Evolutionary conservation across 2,113 vertebrate species (phyloP).

Genomic region (Mixornis gularis): DNA sequence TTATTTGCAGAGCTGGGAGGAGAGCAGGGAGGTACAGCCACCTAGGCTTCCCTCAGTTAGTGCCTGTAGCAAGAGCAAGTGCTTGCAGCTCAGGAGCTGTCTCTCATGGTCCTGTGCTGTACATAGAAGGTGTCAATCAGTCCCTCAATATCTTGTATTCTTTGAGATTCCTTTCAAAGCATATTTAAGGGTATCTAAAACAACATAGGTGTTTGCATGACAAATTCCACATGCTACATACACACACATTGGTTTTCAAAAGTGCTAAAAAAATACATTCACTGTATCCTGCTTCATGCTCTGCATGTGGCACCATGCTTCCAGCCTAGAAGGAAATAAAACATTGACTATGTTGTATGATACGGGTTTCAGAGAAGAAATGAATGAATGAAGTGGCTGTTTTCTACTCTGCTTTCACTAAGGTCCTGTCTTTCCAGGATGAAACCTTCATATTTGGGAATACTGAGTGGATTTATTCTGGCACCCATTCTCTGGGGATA

Average conservation of each 20-base stretch:
- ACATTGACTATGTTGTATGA: not conserved
- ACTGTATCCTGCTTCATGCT: not conserved
- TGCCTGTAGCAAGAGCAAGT: not conserved
- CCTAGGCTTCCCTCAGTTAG: not conserved
- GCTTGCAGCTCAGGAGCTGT: not conserved
- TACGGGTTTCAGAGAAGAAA: not conserved
- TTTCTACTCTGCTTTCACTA: not conserved
- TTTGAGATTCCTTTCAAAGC: not conserved
- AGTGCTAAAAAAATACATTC: not conserved
- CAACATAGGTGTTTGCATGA: not conserved
- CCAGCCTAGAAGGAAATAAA: not conserved
- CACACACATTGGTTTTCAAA: not conserved
- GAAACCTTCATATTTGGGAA: not conserved
- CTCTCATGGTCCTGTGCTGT: not conserved
- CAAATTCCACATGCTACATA: not conserved
- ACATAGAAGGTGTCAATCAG: not conserved
- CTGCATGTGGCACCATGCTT: not conserved
- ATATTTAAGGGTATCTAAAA: not conserved
- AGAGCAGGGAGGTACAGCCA: not conserved
- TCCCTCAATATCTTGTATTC: not conserved
- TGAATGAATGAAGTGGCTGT: not conserved
- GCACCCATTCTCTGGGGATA: not conserved
- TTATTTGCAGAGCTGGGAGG: not conserved
- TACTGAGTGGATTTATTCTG: not conserved
- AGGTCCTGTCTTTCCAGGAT: not conserved